These are phyloP conservation scores for Tachuris rubrigastra DNA, from an alignment of 2,113 vertebrate species.

Conservation along the genomic window DNA sequence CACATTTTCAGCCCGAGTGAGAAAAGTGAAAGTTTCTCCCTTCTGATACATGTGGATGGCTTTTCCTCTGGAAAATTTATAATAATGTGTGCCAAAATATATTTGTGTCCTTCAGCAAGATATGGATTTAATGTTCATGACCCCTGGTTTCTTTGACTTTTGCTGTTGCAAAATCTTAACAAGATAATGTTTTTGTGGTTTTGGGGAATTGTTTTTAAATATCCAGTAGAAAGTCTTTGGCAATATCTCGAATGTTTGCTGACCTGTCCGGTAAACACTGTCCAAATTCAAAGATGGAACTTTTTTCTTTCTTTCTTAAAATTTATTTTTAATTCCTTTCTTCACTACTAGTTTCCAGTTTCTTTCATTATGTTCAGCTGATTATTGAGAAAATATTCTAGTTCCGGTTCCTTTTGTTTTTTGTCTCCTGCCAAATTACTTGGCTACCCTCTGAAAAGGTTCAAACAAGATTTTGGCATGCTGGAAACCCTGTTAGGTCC, in stretches of 20 bases:
- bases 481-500: not conserved
- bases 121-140: not conserved
- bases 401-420: not conserved
- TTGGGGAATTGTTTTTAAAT: not conserved
- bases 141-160: not conserved
- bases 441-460: not conserved
- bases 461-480: not conserved
- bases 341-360: not conserved
- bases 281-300: not conserved
- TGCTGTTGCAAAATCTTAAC: not conserved
- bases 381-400: not conserved
- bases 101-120: not conserved
- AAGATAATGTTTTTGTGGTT: not conserved
- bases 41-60: not conserved
- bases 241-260: not conserved
- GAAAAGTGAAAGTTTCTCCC: not conserved
- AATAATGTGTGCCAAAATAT: not conserved
- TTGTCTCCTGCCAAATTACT: slow-evolving; percentile 16
- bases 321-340: not conserved
- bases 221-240: not conserved
- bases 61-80: not conserved
- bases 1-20: not conserved
- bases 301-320: not conserved
- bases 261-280: not conserved
- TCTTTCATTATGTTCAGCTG: not conserved